phyloP scores from a whole-genome alignment of 2,113 vertebrate genomes.

The Periophthalmodon schlosseri region DNA sequence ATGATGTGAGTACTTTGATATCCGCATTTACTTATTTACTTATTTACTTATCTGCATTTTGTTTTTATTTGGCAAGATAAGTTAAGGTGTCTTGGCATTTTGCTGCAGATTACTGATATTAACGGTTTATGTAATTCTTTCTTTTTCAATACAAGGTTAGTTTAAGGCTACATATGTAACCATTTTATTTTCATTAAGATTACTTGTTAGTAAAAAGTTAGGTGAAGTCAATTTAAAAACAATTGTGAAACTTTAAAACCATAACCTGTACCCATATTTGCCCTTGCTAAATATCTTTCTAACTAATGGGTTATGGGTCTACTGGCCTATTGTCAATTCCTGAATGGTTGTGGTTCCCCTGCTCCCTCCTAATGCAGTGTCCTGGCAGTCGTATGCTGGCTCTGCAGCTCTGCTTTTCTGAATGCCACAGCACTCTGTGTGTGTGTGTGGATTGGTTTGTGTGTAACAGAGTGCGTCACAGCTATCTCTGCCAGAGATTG shows the following conservation, averaged over 20 bases:
- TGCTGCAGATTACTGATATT: neutral
- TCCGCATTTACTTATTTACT: neutral
- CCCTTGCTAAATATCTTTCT: neutral
- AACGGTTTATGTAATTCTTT: neutral
- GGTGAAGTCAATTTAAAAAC: neutral
- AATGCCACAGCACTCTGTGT: slow-evolving; percentile 48
- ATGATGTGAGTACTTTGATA: neutral
- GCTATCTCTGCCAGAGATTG: slow-evolving; percentile 69
- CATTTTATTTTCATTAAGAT: neutral
- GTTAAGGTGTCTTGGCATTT: neutral
- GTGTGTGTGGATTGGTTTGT: slow-evolving; percentile 16
- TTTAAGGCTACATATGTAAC: neutral
- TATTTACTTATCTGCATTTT: neutral
- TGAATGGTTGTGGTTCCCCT: slow-evolving; percentile 18
- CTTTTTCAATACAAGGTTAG: neutral
- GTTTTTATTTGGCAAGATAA: neutral
- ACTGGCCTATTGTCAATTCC: neutral
- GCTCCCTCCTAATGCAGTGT: slow-evolving; percentile 25
- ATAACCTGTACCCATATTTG: neutral
- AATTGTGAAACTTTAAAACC: neutral
- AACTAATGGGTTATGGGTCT: slow-evolving; percentile 2
- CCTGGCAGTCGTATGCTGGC: slow-evolving; percentile 13
- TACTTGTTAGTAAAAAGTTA: neutral
- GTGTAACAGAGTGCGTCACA: slow-evolving; percentile 61
- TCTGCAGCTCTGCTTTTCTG: slow-evolving; percentile 31